Conservation (phyloP, 2,888 invertebrate species). For the Syrista parreyssii region DNA sequence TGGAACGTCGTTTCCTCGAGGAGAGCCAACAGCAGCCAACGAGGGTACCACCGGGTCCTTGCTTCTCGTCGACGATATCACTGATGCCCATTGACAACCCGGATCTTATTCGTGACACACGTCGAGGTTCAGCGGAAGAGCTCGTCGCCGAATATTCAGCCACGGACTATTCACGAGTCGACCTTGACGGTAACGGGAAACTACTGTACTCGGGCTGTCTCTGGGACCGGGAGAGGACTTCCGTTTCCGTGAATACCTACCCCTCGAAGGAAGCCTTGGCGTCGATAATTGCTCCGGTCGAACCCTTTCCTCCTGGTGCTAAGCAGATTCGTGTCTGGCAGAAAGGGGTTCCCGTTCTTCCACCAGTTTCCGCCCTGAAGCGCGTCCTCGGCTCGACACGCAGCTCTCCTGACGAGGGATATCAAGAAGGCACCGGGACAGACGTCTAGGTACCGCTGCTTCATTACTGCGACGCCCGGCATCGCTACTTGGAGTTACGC, state of each 20-base stretch:
- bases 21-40: slow-evolving; percentile 74
- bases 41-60: slow-evolving; percentile 74
- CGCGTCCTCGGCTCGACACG: slow-evolving; percentile 85
- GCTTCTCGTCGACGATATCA: slow-evolving; percentile 80
- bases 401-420: slow-evolving; percentile 90
- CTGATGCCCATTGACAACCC: slow-evolving; percentile 82
- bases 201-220: slow-evolving; percentile 81
- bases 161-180: slow-evolving; percentile 32
- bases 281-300: slow-evolving; percentile 39
- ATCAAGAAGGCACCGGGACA: slow-evolving; percentile 92
- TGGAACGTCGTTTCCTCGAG: slow-evolving; percentile 58
- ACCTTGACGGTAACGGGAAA: slow-evolving; percentile 47
- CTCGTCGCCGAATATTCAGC: slow-evolving; percentile 46
- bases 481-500: slow-evolving; percentile 55
- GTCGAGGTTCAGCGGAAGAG: slow-evolving; percentile 56
- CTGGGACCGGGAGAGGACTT: slow-evolving; percentile 73
- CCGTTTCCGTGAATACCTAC: slow-evolving; percentile 21
- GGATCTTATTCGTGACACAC: slow-evolving; percentile 86
- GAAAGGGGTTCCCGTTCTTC: slow-evolving; percentile 85
- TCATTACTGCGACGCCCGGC: slow-evolving; percentile 61
- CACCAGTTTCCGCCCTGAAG: slow-evolving; percentile 86
- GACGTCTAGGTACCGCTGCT: slow-evolving; percentile 78
- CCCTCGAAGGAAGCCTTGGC: slow-evolving; percentile 41
- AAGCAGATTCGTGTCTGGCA: slow-evolving; percentile 91
- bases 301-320: slow-evolving; percentile 70